Conservation (phyloP, 2,888 invertebrate species). For the Lymantria monacha region DNA sequence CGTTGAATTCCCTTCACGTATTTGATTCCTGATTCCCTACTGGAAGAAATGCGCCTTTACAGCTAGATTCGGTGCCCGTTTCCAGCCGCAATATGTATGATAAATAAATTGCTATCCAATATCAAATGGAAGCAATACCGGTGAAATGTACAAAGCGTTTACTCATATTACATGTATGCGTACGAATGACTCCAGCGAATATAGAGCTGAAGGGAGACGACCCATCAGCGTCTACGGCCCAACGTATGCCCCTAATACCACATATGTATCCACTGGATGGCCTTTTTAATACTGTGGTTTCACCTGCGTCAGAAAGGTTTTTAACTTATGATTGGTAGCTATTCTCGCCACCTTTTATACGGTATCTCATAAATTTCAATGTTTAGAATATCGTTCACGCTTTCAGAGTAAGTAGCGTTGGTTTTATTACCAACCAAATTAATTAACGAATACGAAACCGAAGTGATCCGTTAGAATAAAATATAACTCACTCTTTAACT, state of each 20-base stretch:
- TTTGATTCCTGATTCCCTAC: conserved; percentile 71
- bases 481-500: conserved; percentile 4
- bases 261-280: conserved; percentile 24
- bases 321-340: conserved; percentile 19
- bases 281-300: conserved; percentile 26
- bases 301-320: conserved; percentile 32
- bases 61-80: conserved; percentile 64
- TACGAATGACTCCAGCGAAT: conserved; percentile 44
- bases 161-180: conserved; percentile 64
- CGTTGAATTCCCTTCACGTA: conserved; percentile 72
- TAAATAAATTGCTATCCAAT: conserved; percentile 83
- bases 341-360: conserved; percentile 1
- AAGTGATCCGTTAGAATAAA: conserved; percentile 3
- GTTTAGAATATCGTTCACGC: conserved; percentile 6
- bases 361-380: conserved; percentile 9
- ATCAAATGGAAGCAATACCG: conserved; percentile 77
- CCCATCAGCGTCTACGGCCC: conserved; percentile 12
- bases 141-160: conserved; percentile 76
- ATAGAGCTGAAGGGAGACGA: conserved; percentile 22
- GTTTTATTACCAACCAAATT: conserved; percentile 8
- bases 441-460: conserved; percentile 4
- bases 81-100: conserved; percentile 78
- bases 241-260: conserved; percentile 8
- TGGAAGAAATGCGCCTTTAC: conserved; percentile 65
- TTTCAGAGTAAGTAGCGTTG: conserved; percentile 11